Evolutionary conservation across 2,888 invertebrate species (phyloP), one percentile per base, ranked within the genome.

Genomic region (Leucophenga maculata): DNA sequence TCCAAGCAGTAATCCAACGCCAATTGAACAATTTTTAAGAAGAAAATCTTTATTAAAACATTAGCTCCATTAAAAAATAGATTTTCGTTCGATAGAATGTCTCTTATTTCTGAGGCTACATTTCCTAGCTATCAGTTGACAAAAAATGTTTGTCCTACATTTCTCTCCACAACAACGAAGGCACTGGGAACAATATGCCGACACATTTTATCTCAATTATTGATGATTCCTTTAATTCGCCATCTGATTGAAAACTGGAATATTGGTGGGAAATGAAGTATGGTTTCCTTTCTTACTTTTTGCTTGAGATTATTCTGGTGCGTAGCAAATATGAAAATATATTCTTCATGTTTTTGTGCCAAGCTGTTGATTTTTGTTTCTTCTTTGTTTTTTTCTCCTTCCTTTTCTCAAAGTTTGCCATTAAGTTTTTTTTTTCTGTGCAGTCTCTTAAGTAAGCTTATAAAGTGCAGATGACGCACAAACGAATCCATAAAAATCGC

Each of bases 121-220:
- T 26, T 26, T 26, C 3, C 8, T 11, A 39, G 39, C 1, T 32
- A 14, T 14, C 6, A 39, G 39, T 13, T 13, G n/a, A 60, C 39
- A 26, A 39, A 26, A 39, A n/a, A 31, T 65, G 39, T 11, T 62
- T 18, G 16, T 62, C 69, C 26, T 4, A 4, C 2, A 67, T 48
- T 65, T 54, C 62, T 76, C 44, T 65, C n/a, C n/a, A 39, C 39
- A 4, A n/a, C n/a, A n/a, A 22, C 69, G 71, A 78, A 80, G 79
- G 82, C 81, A 83, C 83, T 83, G 83, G 83, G 74, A 69, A 67
- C 78, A 82, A 83, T 79, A 83, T 79, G 77, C 69, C 67, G 65
- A 67, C 67, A 55, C 16, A 20, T 55, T 26, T 57, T 57, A 31
- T 75, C 70, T 70, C 62, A 31, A n/a, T n/a, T 57, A 26, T 6